Base-by-base conservation (phyloP, 2,888 invertebrate species). In the Rhagonycha fulva region DNA sequence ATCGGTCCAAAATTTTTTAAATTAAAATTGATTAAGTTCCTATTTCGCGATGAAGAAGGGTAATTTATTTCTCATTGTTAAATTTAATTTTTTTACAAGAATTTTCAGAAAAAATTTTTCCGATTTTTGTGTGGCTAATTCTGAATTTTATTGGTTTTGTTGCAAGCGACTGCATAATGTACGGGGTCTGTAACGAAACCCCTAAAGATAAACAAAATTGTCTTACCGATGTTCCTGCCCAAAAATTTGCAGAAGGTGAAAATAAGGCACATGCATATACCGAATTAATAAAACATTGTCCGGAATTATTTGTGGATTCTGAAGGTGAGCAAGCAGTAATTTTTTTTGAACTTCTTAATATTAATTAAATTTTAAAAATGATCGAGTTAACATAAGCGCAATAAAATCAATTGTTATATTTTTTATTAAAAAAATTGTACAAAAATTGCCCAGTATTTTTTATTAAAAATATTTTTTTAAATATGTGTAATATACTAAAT, bases 201-300 rank as follows among this genome's bases (percentile, higher is more conserved):
- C 67, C 73, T 5, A 80, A 82, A 68, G 84, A 89, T 79, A 72
- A 30, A 23, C 80, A 82, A 73, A 87, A 90, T 76, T 91, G 91
- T 71, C n/a, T 47, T 2, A 47, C 47, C 47, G 5, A 47, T 47
- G 7, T 47, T 9, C 12, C 47, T 0, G 83, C 90, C 77, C 68
- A 83, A 78, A 75, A 86, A 0, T 71, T 90, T 0, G 81, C 87
- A 11, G 80, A 86, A 70, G 81, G 84, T 4, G 84, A 85, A 0
- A 66, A 74, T 9, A 78, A 80, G 14, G 70, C 71, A 0, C 14
- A 71, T 7, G 89, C 89, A 0, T 83, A 88, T 61, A 84, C 87
- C 47, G 84, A 89, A 1, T 86, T 95, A 5, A 86, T 87, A 69
- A 82, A 84, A 0, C 89, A 92, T 81, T 96, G 96, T 83, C 94